Conservation (phyloP, 2,113 vertebrate genomes). For the Meles meles region DNA sequence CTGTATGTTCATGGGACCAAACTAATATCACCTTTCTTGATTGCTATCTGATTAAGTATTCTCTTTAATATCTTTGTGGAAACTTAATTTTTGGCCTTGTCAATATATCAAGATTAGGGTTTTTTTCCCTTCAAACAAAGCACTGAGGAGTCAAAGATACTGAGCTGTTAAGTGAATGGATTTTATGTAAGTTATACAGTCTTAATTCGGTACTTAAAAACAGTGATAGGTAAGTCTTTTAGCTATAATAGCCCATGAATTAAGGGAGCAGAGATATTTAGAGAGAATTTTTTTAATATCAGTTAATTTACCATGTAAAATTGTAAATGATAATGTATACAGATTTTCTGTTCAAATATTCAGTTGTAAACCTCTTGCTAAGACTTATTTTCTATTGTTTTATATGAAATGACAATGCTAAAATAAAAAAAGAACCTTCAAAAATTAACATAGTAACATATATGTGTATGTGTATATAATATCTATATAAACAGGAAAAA, state of each 20-base stretch:
- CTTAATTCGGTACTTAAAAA: conserved; percentile 65
- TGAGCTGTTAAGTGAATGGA: not conserved
- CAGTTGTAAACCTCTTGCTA: conserved; percentile 43
- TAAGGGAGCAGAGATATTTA: not conserved
- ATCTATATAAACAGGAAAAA: not conserved
- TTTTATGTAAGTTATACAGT: conserved; percentile 19
- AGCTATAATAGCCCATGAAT: conserved; percentile 6
- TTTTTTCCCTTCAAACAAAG: not conserved
- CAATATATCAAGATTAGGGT: not conserved
- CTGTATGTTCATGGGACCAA: not conserved
- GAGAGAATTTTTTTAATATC: conserved; percentile 41
- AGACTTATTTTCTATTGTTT: conserved; percentile 75
- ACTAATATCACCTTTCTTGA: not conserved
- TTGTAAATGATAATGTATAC: conserved; percentile 78
- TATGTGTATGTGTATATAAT: not conserved
- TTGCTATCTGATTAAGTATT: not conserved
- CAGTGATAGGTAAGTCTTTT: conserved; percentile 15
- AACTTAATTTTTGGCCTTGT: not conserved
- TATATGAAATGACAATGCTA: conserved; percentile 71
- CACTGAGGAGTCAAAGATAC: not conserved
- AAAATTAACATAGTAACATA: not conserved
- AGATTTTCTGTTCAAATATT: conserved; percentile 71
- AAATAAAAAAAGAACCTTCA: conserved; percentile 25
- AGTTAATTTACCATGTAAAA: conserved; percentile 70
- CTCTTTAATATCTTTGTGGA: not conserved